Evolutionary conservation across 1,140 invertebrate genomes (phyloP).

Genomic region (Papilio dardanus): DNA sequence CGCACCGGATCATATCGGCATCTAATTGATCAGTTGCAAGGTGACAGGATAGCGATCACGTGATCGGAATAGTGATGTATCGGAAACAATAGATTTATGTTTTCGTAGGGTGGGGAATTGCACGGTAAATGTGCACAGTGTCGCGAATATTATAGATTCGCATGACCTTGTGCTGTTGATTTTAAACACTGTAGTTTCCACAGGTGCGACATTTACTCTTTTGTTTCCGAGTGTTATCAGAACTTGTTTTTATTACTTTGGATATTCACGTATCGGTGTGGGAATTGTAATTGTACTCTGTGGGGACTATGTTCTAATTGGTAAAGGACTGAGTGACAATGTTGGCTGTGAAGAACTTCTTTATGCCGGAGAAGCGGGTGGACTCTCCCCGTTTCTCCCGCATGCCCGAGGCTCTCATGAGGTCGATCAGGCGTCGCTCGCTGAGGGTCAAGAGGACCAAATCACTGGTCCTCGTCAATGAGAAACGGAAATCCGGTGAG

Average conservation of each 20-base stretch:
- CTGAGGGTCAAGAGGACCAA: constrained; percentile 87
- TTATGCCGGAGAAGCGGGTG: constrained; percentile 85
- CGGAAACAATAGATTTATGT: constrained; percentile 53
- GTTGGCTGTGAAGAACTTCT: constrained; percentile 87
- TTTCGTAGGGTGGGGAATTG: constrained; percentile 1
- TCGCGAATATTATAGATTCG: constrained; percentile 33
- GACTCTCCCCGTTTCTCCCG: constrained; percentile 82
- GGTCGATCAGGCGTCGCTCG: constrained; percentile 86
- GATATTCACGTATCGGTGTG: neutral
- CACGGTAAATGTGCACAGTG: constrained; percentile 14
- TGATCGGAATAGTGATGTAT: constrained; percentile 58
- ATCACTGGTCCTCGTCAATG: constrained; percentile 85
- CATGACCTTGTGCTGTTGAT: constrained; percentile 45
- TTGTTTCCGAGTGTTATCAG: constrained; percentile 33
- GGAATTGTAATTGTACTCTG: constrained; percentile 1
- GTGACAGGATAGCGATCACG: constrained; percentile 31
- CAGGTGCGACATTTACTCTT: constrained; percentile 32
- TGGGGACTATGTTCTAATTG: constrained; percentile 22
- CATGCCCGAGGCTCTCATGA: constrained; percentile 86
- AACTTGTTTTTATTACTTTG: constrained; percentile 30
- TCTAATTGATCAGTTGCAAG: constrained; percentile 18
- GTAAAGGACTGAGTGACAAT: constrained; percentile 60
- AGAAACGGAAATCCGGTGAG: constrained; percentile 90
- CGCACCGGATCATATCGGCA: constrained; percentile 7
- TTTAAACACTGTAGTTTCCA: constrained; percentile 30